Evolutionary conservation across 2,797 vertebrate species (phyloP), one percentile per base, ranked within the genome.

Genomic region (Chelonia mydas): DNA sequence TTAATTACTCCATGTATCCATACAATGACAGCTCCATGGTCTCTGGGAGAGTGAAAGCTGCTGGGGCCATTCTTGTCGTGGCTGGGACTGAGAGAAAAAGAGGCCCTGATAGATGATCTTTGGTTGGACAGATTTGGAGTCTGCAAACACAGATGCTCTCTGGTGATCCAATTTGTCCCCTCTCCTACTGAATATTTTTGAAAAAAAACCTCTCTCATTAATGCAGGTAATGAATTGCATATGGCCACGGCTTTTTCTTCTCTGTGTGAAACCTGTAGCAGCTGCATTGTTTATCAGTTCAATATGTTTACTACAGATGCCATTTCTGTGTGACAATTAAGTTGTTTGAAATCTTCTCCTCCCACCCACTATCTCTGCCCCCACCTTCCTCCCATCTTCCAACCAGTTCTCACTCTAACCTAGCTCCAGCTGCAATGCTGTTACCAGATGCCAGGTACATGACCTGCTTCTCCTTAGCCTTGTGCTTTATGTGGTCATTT

Each of bases 301-400:
- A 97, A 95, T 97, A 97, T 97, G 95, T 96, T 98, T 97, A 92
- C 92, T 94, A 87, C 96, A 98, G 96, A 97, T 98, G 97, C 94
- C 95, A 96, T 94, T 97, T 97, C 95, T 94, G 65, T 93, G 83
- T 82, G 93, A 95, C 94, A 97, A 97, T 97, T 97, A 94, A 97
- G 91, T 88, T 93, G 92, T 95, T 94, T 92, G 84, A 97, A 95
- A 96, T 86, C 61, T 94, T 95, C 65, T 81, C 15, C 92, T 90
- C 91, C 95, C 94, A 94, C 86, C 86, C 45, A 28, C 92, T 86
- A 91, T 0, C 85, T 84, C 92, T 88, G 91, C 88, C 85, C 49
- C 31, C 86, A 92, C 51, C 19, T 88, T 74, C 55, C 88, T 74
- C 80, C 83, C 57, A 2, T 87, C 53, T 74, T 86, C 87, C 92